Conservation (phyloP, 1,140 invertebrate genomes). For the Wiebesia pumilae region DNA sequence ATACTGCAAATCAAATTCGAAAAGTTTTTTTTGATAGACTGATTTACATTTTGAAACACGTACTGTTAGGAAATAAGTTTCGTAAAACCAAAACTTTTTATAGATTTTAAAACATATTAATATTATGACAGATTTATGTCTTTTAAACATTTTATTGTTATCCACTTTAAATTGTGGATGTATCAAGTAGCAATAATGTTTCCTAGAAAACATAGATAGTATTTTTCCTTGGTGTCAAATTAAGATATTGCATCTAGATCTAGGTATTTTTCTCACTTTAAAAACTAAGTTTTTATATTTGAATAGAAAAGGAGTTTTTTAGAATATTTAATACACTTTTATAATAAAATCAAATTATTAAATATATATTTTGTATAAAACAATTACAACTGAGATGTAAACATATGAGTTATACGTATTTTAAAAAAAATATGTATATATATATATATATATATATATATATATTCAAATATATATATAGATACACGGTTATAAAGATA, state of each 20-base stretch:
- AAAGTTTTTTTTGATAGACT: constrained; percentile 42
- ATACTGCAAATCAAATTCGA: constrained; percentile 31
- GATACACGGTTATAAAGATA: not conserved
- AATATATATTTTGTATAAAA: not conserved
- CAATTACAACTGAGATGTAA: not conserved
- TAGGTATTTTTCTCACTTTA: not conserved
- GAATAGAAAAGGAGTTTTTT: not conserved
- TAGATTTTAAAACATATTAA: constrained; percentile 21
- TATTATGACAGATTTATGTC: not conserved
- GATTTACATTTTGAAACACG: constrained; percentile 37
- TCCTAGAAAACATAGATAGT: not conserved
- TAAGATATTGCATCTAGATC: not conserved
- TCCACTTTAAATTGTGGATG: not conserved
- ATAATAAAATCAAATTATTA: not conserved
- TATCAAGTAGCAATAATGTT: not conserved
- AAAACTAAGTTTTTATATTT: not conserved
- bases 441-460: not conserved
- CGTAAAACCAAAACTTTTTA: constrained; percentile 14
- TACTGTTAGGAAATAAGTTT: constrained; percentile 36
- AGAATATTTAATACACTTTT: not conserved
- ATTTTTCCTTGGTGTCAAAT: constrained; percentile 2
- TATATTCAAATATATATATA: not conserved
- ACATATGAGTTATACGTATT: not conserved
- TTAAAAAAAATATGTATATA: not conserved
- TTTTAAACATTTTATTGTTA: constrained; percentile 10